Evolutionary conservation across 2,888 invertebrate genomes (phyloP).

Genomic region (Spisula solida): DNA sequence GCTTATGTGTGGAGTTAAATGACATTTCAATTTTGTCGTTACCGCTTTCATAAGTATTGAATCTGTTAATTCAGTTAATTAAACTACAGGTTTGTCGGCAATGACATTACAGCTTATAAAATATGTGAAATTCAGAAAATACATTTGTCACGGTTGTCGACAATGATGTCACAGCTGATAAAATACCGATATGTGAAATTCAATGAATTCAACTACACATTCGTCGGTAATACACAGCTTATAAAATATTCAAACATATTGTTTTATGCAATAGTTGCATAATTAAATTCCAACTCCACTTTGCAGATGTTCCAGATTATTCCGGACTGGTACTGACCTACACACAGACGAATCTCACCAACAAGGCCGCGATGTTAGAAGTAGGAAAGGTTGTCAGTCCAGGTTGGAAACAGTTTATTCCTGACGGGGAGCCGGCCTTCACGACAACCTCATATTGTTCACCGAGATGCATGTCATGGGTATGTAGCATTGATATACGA

Average conservation of each 20-base stretch:
- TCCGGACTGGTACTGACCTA: slow-evolving; percentile 60
- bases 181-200: no score
- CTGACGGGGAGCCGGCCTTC: slow-evolving; percentile 47
- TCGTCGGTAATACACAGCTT: neutral
- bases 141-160: no score
- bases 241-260: neutral
- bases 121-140: no score
- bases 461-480: slow-evolving; percentile 65
- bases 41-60: no score
- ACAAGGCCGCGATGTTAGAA: slow-evolving; percentile 57
- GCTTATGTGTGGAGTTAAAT: no score
- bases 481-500: slow-evolving; percentile 25
- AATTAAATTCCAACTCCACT: neutral
- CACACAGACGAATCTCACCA: slow-evolving; percentile 35
- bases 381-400: slow-evolving; percentile 57
- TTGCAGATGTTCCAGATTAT: slow-evolving; percentile 42
- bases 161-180: no score
- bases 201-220: neutral
- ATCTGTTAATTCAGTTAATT: no score
- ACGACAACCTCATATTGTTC: slow-evolving; percentile 56
- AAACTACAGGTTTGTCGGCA: no score
- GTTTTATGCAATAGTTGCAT: no score
- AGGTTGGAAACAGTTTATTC: slow-evolving; percentile 53
- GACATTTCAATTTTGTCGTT: no score
- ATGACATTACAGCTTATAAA: no score